Percentiles rank a stretch among this genome's conserved stretches.
These are phyloP conservation scores for Tipula unca DNA, from an alignment of 2,888 invertebrate genomes.

Conservation along the genomic window DNA sequence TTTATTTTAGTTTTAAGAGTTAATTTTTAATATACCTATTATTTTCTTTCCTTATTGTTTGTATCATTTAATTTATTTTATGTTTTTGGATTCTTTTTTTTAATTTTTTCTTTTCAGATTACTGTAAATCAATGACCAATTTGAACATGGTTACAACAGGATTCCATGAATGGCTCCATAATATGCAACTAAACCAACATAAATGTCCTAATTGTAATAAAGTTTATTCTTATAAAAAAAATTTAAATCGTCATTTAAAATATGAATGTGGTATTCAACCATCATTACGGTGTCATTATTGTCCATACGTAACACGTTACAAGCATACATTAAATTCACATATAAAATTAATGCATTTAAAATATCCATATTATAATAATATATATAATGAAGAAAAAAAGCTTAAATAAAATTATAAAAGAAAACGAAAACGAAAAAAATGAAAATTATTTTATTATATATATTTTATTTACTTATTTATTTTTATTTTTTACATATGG, in stretches of 20 bases:
- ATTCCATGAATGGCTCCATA: neutral
- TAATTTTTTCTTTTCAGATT: slow-evolving; percentile 14
- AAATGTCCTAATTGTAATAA: slow-evolving; percentile 50
- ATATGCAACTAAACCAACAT: slow-evolving; percentile 27
- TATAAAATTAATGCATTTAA: slow-evolving; percentile 38
- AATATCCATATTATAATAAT: slow-evolving; percentile 14
- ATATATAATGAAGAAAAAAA: slow-evolving; percentile 1
- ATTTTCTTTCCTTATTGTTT: neutral
- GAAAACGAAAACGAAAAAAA: neutral
- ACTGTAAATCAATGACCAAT: slow-evolving; percentile 34
- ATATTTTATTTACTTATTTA: neutral
- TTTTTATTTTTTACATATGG: slow-evolving; percentile 22
- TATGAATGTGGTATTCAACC: slow-evolving; percentile 52
- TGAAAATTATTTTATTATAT: slow-evolving; percentile 15
- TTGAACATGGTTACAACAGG: slow-evolving; percentile 30
- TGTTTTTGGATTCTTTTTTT: slow-evolving; percentile 17
- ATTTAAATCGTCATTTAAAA: slow-evolving; percentile 49
- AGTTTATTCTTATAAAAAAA: slow-evolving; percentile 49
- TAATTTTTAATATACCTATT: neutral
- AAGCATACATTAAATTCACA: slow-evolving; percentile 46
- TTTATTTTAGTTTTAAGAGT: neutral
- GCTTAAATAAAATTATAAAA: neutral
- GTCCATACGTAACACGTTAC: slow-evolving; percentile 45
- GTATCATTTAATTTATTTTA: slow-evolving; percentile 17
- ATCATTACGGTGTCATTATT: slow-evolving; percentile 47